Percentiles rank a stretch among this genome's conserved stretches.
phyloP scores from a whole-genome alignment of 2,113 vertebrate species.

The Alethe diademata region DNA sequence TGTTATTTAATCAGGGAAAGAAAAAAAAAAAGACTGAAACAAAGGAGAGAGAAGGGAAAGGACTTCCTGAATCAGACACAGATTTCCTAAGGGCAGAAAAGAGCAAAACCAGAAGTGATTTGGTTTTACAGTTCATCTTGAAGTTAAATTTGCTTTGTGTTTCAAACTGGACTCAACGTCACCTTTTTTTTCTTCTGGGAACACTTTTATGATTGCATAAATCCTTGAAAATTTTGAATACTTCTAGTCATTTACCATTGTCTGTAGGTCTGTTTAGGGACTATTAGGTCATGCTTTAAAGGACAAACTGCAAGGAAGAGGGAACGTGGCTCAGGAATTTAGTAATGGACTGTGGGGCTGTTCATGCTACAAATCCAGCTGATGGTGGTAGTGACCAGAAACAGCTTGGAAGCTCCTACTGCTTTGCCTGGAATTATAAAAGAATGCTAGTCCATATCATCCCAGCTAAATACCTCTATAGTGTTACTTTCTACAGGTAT shows the following conservation, averaged over 20 bases:
- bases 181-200: neutral
- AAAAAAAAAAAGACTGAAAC: neutral
- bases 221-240: neutral
- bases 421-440: neutral
- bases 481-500: neutral
- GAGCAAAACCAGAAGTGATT: neutral
- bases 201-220: neutral
- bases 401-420: neutral
- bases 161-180: neutral
- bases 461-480: neutral
- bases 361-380: neutral
- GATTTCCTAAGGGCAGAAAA: conserved; percentile 8
- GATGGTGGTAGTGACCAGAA: neutral
- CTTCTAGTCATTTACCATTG: neutral
- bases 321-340: neutral
- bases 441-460: fast-evolving
- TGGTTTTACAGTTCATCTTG: neutral
- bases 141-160: neutral
- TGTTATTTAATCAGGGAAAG: conserved; percentile 5
- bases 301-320: neutral
- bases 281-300: neutral
- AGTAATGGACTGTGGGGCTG: neutral
- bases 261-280: neutral
- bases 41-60: conserved; percentile 2
- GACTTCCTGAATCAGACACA: conserved; percentile 15